Evolutionary conservation across 2,797 vertebrate species (phyloP).

Genomic region (Sus cebifrons): DNA sequence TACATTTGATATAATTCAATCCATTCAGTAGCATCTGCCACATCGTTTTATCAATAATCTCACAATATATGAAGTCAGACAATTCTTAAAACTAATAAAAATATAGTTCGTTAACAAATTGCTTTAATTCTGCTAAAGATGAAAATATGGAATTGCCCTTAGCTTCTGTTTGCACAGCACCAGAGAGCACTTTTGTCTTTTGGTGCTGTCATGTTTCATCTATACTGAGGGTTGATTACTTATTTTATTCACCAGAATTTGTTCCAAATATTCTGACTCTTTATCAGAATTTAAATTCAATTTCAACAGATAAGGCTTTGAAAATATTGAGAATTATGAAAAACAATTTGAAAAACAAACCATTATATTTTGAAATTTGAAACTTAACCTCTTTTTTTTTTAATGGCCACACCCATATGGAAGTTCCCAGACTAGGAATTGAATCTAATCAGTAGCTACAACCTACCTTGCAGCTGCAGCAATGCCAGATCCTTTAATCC

Average conservation of each 20-base stretch:
- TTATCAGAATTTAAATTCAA: conserved; percentile 7
- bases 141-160: background rate
- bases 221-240: background rate
- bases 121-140: background rate
- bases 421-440: too few species aligned
- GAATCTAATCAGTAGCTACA: too few species aligned
- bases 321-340: background rate
- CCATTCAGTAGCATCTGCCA: background rate
- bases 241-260: background rate
- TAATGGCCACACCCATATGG: too few species aligned
- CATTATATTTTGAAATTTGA: too few species aligned
- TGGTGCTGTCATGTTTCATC: background rate
- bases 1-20: background rate
- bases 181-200: background rate
- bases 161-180: background rate
- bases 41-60: background rate
- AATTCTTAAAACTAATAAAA: background rate
- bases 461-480: too few species aligned
- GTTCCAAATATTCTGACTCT: background rate
- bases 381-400: too few species aligned
- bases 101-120: background rate
- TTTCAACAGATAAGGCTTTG: background rate
- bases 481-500: too few species aligned
- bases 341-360: background rate
- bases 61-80: background rate